Conservation (phyloP, 2,797 vertebrate genomes). For the Oophaga sylvatica region DNA sequence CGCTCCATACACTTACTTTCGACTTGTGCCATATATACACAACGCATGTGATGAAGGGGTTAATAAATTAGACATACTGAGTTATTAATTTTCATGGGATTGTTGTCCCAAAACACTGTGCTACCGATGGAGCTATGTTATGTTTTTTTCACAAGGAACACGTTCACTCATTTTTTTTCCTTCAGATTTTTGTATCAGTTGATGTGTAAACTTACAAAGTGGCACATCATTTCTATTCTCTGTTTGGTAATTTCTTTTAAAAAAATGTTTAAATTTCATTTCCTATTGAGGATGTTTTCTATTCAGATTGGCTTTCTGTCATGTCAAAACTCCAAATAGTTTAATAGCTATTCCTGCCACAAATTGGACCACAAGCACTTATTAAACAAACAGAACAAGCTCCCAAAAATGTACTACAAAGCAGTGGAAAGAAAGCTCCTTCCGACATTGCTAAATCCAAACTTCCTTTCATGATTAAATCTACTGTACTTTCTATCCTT, state of each 20-base stretch:
- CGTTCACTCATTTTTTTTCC: not conserved
- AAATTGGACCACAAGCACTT: constrained; percentile 1
- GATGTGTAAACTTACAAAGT: not conserved
- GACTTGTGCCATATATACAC: too few species aligned
- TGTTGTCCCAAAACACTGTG: not conserved
- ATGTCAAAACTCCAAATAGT: constrained; percentile 10
- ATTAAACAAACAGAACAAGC: not conserved
- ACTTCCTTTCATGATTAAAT: not conserved
- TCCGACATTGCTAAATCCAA: not conserved
- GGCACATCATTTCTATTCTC: not conserved
- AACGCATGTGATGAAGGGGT: too few species aligned
- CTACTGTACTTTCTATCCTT: not conserved
- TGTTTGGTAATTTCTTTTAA: not conserved
- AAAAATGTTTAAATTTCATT: not conserved
- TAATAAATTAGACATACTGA: too few species aligned
- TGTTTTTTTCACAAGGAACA: not conserved
- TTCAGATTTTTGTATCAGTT: not conserved
- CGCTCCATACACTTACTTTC: too few species aligned
- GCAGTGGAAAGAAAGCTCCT: not conserved
- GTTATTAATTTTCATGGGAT: too few species aligned
- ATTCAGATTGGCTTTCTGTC: not conserved
- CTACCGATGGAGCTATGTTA: not conserved
- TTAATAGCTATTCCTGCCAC: not conserved
- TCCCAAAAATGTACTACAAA: not conserved
- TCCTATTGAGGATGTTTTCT: not conserved